These are phyloP conservation scores for Arothron firmamentum DNA, from an alignment of 2,113 vertebrate species.

Conservation along the genomic window DNA sequence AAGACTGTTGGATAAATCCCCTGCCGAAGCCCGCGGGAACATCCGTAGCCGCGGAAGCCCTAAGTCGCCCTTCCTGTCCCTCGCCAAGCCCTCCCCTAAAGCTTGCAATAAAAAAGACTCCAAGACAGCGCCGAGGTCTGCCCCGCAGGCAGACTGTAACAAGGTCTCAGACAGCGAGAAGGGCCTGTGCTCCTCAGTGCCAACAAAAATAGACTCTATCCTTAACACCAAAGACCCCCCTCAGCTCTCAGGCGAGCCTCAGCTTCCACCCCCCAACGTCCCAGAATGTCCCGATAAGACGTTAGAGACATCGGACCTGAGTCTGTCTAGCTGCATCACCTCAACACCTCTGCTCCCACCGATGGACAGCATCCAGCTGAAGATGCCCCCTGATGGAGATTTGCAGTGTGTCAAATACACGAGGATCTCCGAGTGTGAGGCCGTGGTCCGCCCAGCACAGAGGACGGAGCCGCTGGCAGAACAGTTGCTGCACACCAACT, in stretches of 20 bases:
- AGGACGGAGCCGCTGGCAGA: constrained; percentile 24
- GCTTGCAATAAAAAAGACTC: constrained; percentile 31
- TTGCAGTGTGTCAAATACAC: constrained; percentile 60
- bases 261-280: constrained; percentile 24
- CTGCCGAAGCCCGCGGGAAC: constrained; percentile 63
- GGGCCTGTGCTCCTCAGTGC: constrained; percentile 19
- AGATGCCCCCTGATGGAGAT: constrained; percentile 56
- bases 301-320: constrained; percentile 52
- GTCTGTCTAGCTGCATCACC: constrained; percentile 73
- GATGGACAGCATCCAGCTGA: constrained; percentile 65
- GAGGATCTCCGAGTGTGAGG: constrained; percentile 40
- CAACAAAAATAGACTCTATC: constrained; percentile 45
- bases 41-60: constrained; percentile 64
- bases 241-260: constrained; percentile 28
- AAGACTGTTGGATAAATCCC: constrained; percentile 79
- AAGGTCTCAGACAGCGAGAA: constrained; percentile 6
- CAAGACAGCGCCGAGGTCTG: constrained; percentile 14
- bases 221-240: constrained; percentile 55
- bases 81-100: constrained; percentile 43
- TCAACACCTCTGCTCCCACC: constrained; percentile 75
- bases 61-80: constrained; percentile 52
- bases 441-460: constrained; percentile 25
- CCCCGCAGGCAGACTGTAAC: constrained; percentile 9
- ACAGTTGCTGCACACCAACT: constrained; percentile 66
- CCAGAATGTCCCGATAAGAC: constrained; percentile 19